phyloP scores from a whole-genome alignment of 2,888 invertebrate genomes.

The Platynereis dumerilii region DNA sequence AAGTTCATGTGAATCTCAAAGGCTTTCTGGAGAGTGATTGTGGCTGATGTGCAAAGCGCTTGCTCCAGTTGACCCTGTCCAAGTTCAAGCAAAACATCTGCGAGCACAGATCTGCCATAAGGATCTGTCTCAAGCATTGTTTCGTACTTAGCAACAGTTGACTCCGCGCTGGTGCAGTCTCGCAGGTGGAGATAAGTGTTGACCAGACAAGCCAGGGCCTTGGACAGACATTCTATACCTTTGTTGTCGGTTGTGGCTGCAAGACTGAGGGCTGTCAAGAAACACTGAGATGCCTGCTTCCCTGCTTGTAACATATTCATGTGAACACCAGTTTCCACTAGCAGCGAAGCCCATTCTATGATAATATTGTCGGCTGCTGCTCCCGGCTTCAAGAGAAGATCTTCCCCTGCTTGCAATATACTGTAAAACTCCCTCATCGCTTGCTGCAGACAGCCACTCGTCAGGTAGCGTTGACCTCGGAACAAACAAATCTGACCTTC shows the following conservation, averaged over 20 bases:
- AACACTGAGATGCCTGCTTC: conserved; percentile 16
- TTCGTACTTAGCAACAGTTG: conserved; percentile 10
- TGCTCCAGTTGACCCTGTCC: conserved; percentile 22
- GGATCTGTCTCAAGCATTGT: conserved; percentile 12
- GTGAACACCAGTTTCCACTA: not conserved
- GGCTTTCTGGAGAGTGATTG: conserved; percentile 14
- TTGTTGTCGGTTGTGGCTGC: conserved; percentile 13
- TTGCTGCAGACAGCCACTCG: not conserved
- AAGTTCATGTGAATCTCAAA: conserved; percentile 13
- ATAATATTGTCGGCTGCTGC: not conserved
- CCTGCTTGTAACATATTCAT: conserved; percentile 10
- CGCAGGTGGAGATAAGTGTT: conserved; percentile 20
- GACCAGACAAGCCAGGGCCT: conserved; percentile 15
- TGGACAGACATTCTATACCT: conserved; percentile 5
- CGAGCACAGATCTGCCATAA: conserved; percentile 8
- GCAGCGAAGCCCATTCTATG: not conserved
- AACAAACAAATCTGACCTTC: not conserved
- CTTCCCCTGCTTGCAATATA: conserved; percentile 3
- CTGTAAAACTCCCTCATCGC: conserved; percentile 5
- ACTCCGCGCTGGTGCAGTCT: conserved; percentile 9
- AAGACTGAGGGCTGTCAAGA: conserved; percentile 15
- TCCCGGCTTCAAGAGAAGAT: not conserved
- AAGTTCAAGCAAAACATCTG: conserved; percentile 18
- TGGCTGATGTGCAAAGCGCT: conserved; percentile 18
- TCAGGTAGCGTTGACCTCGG: not conserved